Percentiles rank a stretch among this genome's conserved stretches.
Conservation (phyloP, 2,888 invertebrate genomes). For the Asteroscopus sphinx region DNA sequence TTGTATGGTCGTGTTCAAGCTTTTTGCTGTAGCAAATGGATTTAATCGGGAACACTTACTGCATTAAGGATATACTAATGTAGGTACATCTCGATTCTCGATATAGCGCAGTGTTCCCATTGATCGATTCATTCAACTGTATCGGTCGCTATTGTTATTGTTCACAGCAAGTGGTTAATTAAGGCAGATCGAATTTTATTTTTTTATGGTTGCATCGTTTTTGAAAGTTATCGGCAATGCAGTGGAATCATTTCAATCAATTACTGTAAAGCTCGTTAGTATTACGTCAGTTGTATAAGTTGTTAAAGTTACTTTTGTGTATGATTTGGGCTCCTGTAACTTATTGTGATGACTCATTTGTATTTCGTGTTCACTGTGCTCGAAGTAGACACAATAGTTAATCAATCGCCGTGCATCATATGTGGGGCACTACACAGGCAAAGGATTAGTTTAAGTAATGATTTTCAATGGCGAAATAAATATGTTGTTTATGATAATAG, state of each 20-base stretch:
- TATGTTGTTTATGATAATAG: background rate
- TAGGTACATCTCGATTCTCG: slow-evolving; percentile 30
- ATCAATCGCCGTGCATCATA: too few relatives aligned
- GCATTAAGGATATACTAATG: slow-evolving; percentile 46
- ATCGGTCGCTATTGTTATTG: slow-evolving; percentile 53
- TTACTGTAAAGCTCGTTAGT: background rate
- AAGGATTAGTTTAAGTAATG: background rate
- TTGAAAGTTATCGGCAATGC: slow-evolving; percentile 7
- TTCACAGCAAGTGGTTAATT: slow-evolving; percentile 52
- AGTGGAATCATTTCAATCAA: background rate
- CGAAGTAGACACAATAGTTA: too few relatives aligned
- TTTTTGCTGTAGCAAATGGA: slow-evolving; percentile 74
- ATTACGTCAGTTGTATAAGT: background rate
- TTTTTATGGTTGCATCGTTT: slow-evolving; percentile 32
- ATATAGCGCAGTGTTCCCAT: slow-evolving; percentile 41
- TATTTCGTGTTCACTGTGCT: too few relatives aligned
- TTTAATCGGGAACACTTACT: slow-evolving; percentile 62
- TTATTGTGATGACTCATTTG: too few relatives aligned
- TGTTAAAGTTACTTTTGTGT: too few relatives aligned
- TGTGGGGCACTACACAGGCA: too few relatives aligned
- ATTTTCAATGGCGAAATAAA: background rate
- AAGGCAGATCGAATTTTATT: slow-evolving; percentile 30
- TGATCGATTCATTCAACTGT: slow-evolving; percentile 57
- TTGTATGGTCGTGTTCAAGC: slow-evolving; percentile 71
- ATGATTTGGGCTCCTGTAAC: too few relatives aligned